phyloP scores from a whole-genome alignment of 2,797 vertebrate genomes.

The Jordanella pulchra region DNA sequence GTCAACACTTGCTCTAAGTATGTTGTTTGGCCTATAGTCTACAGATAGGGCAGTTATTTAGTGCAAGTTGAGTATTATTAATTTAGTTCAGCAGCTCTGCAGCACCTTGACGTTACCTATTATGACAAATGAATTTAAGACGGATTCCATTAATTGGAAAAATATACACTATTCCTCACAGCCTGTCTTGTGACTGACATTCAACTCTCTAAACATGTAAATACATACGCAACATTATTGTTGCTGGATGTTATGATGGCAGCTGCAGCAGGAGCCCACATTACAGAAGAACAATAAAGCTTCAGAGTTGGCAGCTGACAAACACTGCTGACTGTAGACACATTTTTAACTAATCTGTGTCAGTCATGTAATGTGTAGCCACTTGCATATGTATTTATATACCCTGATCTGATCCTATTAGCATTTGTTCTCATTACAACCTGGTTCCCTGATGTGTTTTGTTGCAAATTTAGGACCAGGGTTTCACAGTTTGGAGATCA shows the following conservation, averaged over 20 bases:
- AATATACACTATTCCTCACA: neutral
- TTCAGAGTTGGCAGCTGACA: neutral
- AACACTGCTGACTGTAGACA: neutral
- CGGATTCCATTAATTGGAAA: neutral
- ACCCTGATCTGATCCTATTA: neutral
- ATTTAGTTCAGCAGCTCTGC: neutral
- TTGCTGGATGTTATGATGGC: constrained; percentile 47
- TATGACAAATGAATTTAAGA: constrained; percentile 10
- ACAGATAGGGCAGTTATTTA: neutral
- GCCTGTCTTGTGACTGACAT: constrained; percentile 26
- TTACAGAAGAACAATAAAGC: constrained; percentile 27
- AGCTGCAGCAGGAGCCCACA: constrained; percentile 51
- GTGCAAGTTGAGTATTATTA: neutral
- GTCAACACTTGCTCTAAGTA: neutral
- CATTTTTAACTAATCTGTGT: neutral
- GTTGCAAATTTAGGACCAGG: neutral
- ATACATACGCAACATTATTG: constrained; percentile 44
- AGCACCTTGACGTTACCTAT: neutral
- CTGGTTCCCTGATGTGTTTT: neutral
- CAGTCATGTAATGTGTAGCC: neutral
- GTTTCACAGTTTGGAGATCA: neutral
- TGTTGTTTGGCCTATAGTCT: neutral
- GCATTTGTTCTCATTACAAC: neutral
- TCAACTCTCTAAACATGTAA: constrained; percentile 27
- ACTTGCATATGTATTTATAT: neutral